A percentile compares a stretch with the other conserved stretches of the same genome.
These are phyloP conservation scores for Tenualosa thibaudeaui DNA, from an alignment of 2,797 vertebrate genomes.

Conservation along the genomic window DNA sequence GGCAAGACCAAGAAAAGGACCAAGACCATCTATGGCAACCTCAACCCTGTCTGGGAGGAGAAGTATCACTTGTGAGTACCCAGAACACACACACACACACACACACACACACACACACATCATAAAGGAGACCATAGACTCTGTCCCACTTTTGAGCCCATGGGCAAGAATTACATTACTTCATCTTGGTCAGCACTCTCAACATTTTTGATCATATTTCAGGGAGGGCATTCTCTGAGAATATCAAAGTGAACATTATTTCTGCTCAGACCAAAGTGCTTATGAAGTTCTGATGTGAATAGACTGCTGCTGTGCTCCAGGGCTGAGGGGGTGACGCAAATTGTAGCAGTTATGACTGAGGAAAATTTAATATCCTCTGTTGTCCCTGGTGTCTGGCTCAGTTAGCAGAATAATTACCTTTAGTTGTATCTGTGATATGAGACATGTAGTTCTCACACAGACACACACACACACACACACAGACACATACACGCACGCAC, in stretches of 20 bases:
- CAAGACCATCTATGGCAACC: conserved; percentile 97
- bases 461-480: background rate
- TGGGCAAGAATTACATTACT: no score
- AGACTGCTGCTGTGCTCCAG: background rate
- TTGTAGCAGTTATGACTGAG: background rate
- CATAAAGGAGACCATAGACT: no score
- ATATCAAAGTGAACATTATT: background rate
- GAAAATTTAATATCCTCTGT: background rate
- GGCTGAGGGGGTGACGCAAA: background rate
- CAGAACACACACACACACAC: background rate
- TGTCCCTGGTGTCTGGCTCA: background rate
- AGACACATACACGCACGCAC: background rate
- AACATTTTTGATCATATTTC: background rate
- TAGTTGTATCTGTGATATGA: background rate
- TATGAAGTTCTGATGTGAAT: background rate
- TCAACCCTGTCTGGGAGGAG: conserved; percentile 98
- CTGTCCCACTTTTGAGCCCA: no score
- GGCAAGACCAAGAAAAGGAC: conserved; percentile 98
- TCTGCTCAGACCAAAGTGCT: background rate
- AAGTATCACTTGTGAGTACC: conserved; percentile 96
- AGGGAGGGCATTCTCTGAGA: background rate
- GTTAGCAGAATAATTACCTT: background rate
- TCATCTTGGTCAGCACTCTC: no score
- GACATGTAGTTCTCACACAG: background rate
- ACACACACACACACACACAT: background rate